A percentile compares a stretch with the other conserved stretches of the same genome.
These are phyloP conservation scores for Dicyrtomina minuta DNA, from an alignment of 2,888 invertebrate genomes.

Conservation along the genomic window DNA sequence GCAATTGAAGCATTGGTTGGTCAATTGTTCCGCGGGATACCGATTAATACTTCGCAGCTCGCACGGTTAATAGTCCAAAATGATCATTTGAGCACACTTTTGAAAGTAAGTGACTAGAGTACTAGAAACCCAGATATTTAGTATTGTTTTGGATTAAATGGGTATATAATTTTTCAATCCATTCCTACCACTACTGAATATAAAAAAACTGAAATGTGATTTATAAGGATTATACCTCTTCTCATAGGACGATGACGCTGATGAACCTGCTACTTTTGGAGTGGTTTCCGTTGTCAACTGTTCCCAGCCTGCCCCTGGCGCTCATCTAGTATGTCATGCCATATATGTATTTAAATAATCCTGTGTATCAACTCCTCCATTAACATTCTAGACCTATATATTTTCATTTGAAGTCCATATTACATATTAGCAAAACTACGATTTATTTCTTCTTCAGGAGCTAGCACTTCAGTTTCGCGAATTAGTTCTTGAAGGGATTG, in stretches of 20 bases:
- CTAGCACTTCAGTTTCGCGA: constrained; percentile 9
- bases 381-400: neutral
- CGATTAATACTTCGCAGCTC: constrained; percentile 19
- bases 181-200: too few relatives aligned
- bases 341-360: too few relatives aligned
- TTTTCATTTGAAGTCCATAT: neutral
- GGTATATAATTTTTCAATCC: too few relatives aligned
- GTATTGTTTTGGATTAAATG: too few relatives aligned
- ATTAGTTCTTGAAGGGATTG: neutral
- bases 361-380: too few relatives aligned
- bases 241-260: constrained; percentile 35
- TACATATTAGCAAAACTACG: neutral
- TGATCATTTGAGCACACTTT: constrained; percentile 17
- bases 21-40: constrained; percentile 24
- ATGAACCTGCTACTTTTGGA: constrained; percentile 36
- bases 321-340: constrained; percentile 5
- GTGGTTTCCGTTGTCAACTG: constrained; percentile 30
- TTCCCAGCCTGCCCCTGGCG: constrained; percentile 15
- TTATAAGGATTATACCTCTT: too few relatives aligned
- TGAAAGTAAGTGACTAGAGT: constrained; percentile 22
- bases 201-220: too few relatives aligned
- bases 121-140: too few relatives aligned
- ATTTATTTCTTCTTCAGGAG: constrained; percentile 7
- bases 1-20: constrained; percentile 16
- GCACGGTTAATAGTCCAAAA: constrained; percentile 15